Base-by-base conservation (phyloP, 2,888 invertebrate genomes). In the Sinohyriopsis cumingii region DNA sequence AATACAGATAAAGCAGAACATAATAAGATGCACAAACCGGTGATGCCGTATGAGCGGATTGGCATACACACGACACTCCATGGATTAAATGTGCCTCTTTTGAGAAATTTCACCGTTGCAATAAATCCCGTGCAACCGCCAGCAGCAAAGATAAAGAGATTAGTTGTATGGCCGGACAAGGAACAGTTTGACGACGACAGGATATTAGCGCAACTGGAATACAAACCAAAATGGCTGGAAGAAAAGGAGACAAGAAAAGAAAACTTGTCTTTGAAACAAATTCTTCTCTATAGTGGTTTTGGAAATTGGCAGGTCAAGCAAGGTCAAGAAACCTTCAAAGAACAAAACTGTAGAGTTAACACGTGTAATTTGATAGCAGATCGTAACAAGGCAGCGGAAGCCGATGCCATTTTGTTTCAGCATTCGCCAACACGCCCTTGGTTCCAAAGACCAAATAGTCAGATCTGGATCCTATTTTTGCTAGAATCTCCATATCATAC, bases 401-500 rank as follows among this genome's bases (percentile, higher is more conserved):
- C 95, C 0, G 97, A 98, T 88, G 94, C 96, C 73, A 94, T 98
- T 76, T 91, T 98, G 56, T 97, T 95, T 66, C 77, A 81, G 55
- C 79, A 84, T 65, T 72, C 88, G 24, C 89, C 91, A 63, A 73
- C 80, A 18, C 76, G 83, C 67, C 89, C 89, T 2, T 82, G 82
- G 66, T 78, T 83, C 61, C 64, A 78, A 9, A 83, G 90, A 28
- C 85, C 87, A 0, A 68, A 71, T 0, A 67, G 83, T 65, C 89
- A 89, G 93, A 93, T 97, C 66, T 97, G 96, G 95, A 95, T 97
- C 89, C 92, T 98, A 75, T 98, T 97, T 91, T 94, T 96, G 90
- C 91, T 98, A 78, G 98, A 99, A 90, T 98, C 97, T 89, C 98
- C 98, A 1, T 95, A 96, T 91, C 97, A 98, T 91, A 97, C 98